Evolutionary conservation across 1,140 invertebrate species (phyloP), one percentile per base, ranked within the genome.

Genomic region (Thalassaphorura encarpata): DNA sequence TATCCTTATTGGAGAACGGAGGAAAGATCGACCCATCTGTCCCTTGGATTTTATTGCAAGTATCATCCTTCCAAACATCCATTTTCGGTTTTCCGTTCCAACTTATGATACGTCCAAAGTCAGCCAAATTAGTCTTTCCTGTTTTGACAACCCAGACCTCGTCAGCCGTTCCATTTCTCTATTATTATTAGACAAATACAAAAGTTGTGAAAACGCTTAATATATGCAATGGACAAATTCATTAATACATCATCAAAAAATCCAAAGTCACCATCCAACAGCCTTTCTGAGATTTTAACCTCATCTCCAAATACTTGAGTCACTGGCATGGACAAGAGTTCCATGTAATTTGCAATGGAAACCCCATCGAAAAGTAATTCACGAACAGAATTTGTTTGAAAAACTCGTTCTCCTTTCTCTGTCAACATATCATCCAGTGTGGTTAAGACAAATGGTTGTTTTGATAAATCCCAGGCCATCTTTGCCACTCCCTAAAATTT

Each of bases 61-160:
- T 33, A 2, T 60, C 52, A 2, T 78, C 79, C 0, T 71, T 70
- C 85, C 85, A 89, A 31, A 77, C 71, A 1, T 73, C 62, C 1
- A 81, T 64, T 18, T 69, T 67, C 0, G 72, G 70, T 41, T 76
- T 58, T 0, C 82, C 83, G 64, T 88, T 84, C 6, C 83, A 69
- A 33, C 72, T 72, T 23, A 81, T 72, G 4, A 87, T 77, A 15
- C 79, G 67, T 11, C 81, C 83, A 53, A 85, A 75, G 55, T 78
- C 76, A 19, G 72, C 68, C 1, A 82, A 73, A 63, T 56, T 33
- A 3, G 73, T 69, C 36, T 74, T 70, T 0, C 85, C 85, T 0
- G 84, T 85, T 53, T 81, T 73, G 6, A 88, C 77, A 16, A 83
- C 84, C 11, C 84, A 70, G 0, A 76, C 71, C 60, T 87, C 81